These are phyloP conservation scores for Platyrinchus mystaceus DNA, from an alignment of 2,797 vertebrate genomes.

Conservation along the genomic window DNA sequence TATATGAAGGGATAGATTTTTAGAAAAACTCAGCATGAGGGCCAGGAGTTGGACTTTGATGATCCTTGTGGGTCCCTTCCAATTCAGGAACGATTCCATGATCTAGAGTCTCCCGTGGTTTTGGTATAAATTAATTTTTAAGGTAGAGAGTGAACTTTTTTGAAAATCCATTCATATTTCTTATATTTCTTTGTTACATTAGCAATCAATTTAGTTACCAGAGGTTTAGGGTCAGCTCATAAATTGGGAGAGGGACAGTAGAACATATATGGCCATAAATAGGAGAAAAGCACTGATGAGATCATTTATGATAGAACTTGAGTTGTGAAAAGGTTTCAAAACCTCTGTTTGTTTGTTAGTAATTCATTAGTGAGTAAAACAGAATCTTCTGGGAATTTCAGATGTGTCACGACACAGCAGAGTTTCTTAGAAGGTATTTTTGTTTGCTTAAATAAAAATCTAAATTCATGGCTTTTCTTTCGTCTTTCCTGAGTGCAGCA, in stretches of 20 bases:
- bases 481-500: constrained; percentile 47
- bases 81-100: neutral
- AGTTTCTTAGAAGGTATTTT: constrained; percentile 63
- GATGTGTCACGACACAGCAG: neutral
- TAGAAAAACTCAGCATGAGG: neutral
- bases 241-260: neutral
- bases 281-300: neutral
- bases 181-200: neutral
- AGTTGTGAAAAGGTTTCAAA: neutral
- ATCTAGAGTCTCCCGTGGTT: neutral
- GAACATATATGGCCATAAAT: neutral
- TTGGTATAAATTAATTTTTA: neutral
- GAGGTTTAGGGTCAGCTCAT: neutral
- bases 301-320: neutral
- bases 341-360: neutral
- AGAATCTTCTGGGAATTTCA: neutral
- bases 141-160: neutral
- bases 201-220: neutral
- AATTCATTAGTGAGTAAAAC: neutral
- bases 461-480: constrained; percentile 62
- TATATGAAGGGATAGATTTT: neutral
- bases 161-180: neutral
- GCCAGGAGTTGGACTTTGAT: neutral
- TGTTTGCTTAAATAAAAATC: constrained; percentile 74
- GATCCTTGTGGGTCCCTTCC: neutral